A percentile compares a stretch with the other conserved stretches of the same genome.
These are phyloP conservation scores for Torymus auratus DNA, from an alignment of 2,888 invertebrate species.

Conservation along the genomic window DNA sequence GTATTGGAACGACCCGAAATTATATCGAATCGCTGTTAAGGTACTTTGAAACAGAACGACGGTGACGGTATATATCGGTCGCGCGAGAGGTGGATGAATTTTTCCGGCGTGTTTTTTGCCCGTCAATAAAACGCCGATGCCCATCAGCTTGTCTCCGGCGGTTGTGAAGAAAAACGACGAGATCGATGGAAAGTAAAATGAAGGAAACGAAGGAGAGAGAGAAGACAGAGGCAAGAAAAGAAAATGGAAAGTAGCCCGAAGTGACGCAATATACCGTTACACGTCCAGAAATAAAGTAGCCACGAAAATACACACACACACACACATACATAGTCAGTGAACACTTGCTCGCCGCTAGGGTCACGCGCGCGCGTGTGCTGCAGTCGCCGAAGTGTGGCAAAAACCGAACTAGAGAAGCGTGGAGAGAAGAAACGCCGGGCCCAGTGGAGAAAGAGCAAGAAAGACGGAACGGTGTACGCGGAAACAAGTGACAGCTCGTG, in stretches of 20 bases:
- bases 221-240: conserved; percentile 12
- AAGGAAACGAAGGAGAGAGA: background rate
- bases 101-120: no score
- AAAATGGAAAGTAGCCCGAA: conserved; percentile 41
- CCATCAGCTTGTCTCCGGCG: no score
- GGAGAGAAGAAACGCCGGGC: conserved; percentile 61
- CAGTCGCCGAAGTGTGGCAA: background rate
- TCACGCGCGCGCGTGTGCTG: background rate
- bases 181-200: conserved; percentile 10
- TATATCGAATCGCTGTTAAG: no score
- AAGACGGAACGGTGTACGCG: conserved; percentile 71
- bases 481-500: conserved; percentile 76
- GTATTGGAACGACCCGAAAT: no score
- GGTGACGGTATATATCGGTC: no score
- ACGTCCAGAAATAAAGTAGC: conserved; percentile 25
- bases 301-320: background rate
- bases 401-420: conserved; percentile 9
- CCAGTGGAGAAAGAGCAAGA: conserved; percentile 64
- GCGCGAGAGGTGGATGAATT: no score
- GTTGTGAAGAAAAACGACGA: no score
- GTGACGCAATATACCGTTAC: conserved; percentile 33
- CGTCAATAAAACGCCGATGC: no score
- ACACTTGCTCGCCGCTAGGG: background rate
- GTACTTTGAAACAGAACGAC: no score
- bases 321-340: no score